These are phyloP conservation scores for Meganola albula DNA, from an alignment of 2,888 invertebrate genomes.

Conservation along the genomic window DNA sequence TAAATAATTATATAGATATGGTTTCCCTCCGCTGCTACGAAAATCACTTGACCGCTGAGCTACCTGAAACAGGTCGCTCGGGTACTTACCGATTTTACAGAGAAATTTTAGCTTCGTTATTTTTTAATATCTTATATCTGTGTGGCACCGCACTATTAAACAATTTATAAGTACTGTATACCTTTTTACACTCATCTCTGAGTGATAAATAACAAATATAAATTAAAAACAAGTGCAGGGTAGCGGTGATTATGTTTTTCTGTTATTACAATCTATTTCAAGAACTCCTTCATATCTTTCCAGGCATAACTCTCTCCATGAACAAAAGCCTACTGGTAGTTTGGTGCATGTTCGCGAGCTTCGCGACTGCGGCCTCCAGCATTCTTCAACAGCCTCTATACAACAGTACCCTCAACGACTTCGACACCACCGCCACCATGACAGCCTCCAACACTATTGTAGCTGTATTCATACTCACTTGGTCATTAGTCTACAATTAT, in stretches of 20 bases:
- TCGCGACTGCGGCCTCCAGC: constrained; percentile 55
- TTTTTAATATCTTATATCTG: too few species aligned
- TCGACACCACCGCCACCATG: constrained; percentile 65
- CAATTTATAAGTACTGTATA: too few species aligned
- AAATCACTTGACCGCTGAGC: too few species aligned
- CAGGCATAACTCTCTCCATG: constrained; percentile 58
- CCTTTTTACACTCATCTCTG: too few species aligned
- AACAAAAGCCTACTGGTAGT: constrained; percentile 57
- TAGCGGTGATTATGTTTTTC: background rate
- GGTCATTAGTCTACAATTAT: constrained; percentile 56
- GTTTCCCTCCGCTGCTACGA: too few species aligned
- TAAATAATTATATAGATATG: too few species aligned
- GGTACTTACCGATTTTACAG: too few species aligned
- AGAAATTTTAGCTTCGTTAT: too few species aligned
- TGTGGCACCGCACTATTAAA: too few species aligned
- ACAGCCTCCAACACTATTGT: constrained; percentile 60
- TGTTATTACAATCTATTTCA: background rate
- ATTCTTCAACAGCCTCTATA: constrained; percentile 63
- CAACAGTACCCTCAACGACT: constrained; percentile 63
- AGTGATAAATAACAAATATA: too few species aligned
- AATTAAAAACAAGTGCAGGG: too few species aligned
- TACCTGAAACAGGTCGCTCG: too few species aligned
- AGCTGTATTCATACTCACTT: constrained; percentile 52
- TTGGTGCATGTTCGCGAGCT: constrained; percentile 65
- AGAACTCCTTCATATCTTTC: constrained; percentile 6